Conservation (phyloP, 1,140 invertebrate genomes). For the Lordiphosa stackelbergi region DNA sequence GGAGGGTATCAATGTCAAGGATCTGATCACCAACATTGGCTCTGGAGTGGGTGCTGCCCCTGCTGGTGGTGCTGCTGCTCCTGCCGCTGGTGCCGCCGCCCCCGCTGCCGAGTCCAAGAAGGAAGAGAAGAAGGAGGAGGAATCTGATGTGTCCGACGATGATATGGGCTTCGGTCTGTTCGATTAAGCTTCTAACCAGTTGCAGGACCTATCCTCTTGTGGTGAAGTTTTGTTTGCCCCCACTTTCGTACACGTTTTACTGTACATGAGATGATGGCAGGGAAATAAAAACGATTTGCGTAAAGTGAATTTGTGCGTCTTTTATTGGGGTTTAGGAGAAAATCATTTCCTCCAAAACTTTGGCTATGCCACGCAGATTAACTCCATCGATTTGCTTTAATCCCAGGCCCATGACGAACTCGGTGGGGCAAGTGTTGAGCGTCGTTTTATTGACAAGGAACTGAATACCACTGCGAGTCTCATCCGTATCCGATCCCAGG, state of each 20-base stretch:
- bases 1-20: constrained; percentile 95
- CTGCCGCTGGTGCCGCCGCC: constrained; percentile 81
- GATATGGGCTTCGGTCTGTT: constrained; percentile 97
- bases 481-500: constrained; percentile 53
- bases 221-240: constrained; percentile 42
- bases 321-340: constrained; percentile 16
- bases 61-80: constrained; percentile 83
- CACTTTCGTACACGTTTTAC: constrained; percentile 70
- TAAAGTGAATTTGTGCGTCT: constrained; percentile 4
- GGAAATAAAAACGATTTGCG: constrained; percentile 66
- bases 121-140: constrained; percentile 91
- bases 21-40: constrained; percentile 96
- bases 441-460: constrained; percentile 61
- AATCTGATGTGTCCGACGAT: constrained; percentile 92
- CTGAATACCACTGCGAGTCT: constrained; percentile 63
- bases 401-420: constrained; percentile 58
- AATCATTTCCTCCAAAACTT: constrained; percentile 40
- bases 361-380: constrained; percentile 45
- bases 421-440: constrained; percentile 49
- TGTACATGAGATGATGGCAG: constrained; percentile 51
- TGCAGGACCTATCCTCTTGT: constrained; percentile 11
- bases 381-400: constrained; percentile 49
- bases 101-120: constrained; percentile 83
- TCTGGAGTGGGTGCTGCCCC: constrained; percentile 92
- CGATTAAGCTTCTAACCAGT: constrained; percentile 79